phyloP scores from a whole-genome alignment of 2,113 vertebrate genomes.

The Epinephelus cyanopodus region DNA sequence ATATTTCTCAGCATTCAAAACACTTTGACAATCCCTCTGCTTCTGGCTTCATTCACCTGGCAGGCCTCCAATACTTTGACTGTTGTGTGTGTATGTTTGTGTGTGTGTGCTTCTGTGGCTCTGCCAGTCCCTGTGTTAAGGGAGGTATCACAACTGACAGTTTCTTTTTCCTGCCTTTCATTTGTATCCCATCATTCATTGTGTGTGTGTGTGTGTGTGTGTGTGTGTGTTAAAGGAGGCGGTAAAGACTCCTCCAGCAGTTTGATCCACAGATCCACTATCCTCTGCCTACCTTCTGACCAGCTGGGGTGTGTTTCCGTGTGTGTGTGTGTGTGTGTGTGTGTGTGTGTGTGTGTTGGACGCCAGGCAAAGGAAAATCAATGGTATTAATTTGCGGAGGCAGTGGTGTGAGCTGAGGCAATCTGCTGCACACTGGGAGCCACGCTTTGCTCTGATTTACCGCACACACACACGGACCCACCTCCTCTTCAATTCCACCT shows the following conservation, averaged over 20 bases:
- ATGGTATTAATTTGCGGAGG: slow-evolving; percentile 86
- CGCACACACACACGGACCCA: slow-evolving; percentile 31
- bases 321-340: slow-evolving; percentile 27
- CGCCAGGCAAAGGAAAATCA: slow-evolving; percentile 81
- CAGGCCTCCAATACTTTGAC: slow-evolving; percentile 56
- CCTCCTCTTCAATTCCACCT: slow-evolving; percentile 51
- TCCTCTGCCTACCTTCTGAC: slow-evolving; percentile 53
- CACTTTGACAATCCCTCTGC: slow-evolving; percentile 58
- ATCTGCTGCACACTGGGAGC: slow-evolving; percentile 80
- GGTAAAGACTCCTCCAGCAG: slow-evolving; percentile 47
- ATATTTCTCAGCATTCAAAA: slow-evolving; percentile 63
- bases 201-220: slow-evolving; percentile 46
- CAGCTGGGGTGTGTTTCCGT: slow-evolving; percentile 41
- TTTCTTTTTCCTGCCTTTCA: slow-evolving; percentile 57
- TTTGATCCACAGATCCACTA: slow-evolving; percentile 56
- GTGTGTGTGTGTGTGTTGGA: slow-evolving; percentile 45
- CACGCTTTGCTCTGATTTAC: slow-evolving; percentile 71
- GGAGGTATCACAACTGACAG: slow-evolving; percentile 51
- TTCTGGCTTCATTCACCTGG: slow-evolving; percentile 58
- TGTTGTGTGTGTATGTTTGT: slow-evolving; percentile 31
- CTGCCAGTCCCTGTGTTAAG: slow-evolving; percentile 44
- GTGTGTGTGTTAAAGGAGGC: slow-evolving; percentile 43
- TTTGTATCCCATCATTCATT: slow-evolving; percentile 57
- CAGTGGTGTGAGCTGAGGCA: slow-evolving; percentile 85
- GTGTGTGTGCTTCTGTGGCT: slow-evolving; percentile 18